phyloP scores from a whole-genome alignment of 2,888 invertebrate genomes.

The Tribolium freemani region DNA sequence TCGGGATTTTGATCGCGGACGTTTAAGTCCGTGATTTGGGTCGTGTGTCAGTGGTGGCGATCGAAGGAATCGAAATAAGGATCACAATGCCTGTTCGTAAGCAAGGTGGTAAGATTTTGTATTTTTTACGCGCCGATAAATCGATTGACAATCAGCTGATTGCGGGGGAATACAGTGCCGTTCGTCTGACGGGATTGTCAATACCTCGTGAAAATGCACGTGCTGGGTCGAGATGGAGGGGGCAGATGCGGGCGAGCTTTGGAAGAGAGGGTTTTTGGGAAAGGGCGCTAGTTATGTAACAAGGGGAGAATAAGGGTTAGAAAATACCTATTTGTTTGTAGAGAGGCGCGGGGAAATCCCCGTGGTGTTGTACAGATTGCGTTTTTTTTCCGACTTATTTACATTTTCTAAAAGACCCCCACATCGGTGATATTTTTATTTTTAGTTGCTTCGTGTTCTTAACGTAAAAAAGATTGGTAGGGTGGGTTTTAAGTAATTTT shows the following conservation, averaged over 20 bases:
- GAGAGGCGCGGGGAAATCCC: conserved; percentile 1
- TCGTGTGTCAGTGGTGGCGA: conserved; percentile 14
- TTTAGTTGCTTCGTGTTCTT: no score
- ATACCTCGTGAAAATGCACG: conserved; percentile 51
- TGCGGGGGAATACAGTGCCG: conserved; percentile 26
- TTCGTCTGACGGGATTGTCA: conserved; percentile 42
- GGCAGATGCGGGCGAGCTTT: conserved; percentile 4
- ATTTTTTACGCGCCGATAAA: conserved; percentile 24
- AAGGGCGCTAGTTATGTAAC: background rate
- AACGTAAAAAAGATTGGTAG: no score
- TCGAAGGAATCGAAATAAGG: background rate
- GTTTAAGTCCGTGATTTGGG: background rate
- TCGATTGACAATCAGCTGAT: conserved; percentile 45
- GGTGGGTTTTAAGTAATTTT: background rate
- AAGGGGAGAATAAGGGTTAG: background rate
- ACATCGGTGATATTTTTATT: no score
- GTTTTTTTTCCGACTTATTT: background rate
- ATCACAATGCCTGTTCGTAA: conserved; percentile 80
- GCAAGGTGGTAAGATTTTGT: conserved; percentile 75
- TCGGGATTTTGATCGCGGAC: background rate
- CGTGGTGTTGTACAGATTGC: background rate
- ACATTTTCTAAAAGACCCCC: background rate
- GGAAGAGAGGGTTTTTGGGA: background rate
- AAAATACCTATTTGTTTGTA: background rate
- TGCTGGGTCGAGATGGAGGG: conserved; percentile 41